phyloP scores from a whole-genome alignment of 2,113 vertebrate species.

The Pithys albifrons region DNA sequence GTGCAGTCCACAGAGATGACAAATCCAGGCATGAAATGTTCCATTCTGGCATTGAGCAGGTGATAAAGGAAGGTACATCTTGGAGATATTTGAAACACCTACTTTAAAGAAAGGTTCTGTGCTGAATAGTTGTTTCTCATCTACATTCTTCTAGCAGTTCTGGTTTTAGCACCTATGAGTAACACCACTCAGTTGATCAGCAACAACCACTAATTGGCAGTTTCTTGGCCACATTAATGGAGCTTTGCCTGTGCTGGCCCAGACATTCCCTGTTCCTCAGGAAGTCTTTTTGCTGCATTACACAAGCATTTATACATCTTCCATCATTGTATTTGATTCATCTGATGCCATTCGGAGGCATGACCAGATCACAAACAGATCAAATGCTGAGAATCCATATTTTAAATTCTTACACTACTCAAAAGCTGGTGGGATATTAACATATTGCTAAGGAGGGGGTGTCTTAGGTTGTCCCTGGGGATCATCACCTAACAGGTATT shows the following conservation, averaged over 20 bases:
- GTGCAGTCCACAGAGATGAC: conserved; percentile 19
- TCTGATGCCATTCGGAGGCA: background rate
- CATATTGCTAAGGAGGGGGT: background rate
- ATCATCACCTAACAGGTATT: background rate
- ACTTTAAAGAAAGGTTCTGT: background rate
- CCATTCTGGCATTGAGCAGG: background rate
- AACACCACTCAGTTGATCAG: background rate
- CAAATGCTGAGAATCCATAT: background rate
- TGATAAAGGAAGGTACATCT: conserved; percentile 19
- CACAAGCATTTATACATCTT: background rate
- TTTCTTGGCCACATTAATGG: background rate
- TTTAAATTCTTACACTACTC: background rate
- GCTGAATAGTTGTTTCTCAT: background rate
- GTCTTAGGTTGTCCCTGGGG: background rate
- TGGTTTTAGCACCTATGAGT: background rate
- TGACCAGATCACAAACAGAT: background rate
- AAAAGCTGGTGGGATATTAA: background rate
- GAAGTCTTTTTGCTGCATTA: background rate
- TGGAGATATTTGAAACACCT: background rate
- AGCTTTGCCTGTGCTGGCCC: background rate
- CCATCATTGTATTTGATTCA: background rate
- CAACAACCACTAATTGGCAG: background rate
- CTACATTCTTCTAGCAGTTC: background rate
- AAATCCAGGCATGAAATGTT: conserved; percentile 23
- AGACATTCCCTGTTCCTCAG: background rate